Evolutionary conservation across 2,888 invertebrate species (phyloP).

Genomic region (Palloptera scutellata): DNA sequence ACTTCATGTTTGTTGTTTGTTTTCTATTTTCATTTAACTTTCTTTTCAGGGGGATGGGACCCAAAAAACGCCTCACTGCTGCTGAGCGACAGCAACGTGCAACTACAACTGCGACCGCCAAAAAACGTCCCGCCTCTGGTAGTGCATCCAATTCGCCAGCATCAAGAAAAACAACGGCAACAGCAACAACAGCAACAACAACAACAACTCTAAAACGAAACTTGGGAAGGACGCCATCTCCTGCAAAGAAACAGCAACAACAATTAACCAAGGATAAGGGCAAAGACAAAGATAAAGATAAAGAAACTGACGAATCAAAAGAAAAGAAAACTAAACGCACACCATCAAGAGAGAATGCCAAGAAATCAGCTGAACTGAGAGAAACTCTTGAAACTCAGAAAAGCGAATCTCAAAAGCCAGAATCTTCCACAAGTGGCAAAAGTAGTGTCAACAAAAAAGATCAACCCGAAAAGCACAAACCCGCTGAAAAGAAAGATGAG

Average conservation of each 20-base stretch:
- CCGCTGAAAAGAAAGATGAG: constrained; percentile 52
- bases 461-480: background rate
- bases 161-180: constrained; percentile 37
- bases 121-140: constrained; percentile 47
- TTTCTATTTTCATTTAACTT: constrained; percentile 3
- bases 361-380: constrained; percentile 22
- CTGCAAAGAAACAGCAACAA: constrained; percentile 35
- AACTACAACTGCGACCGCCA: constrained; percentile 41
- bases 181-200: constrained; percentile 28
- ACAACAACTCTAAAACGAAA: constrained; percentile 20
- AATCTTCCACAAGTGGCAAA: constrained; percentile 14
- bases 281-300: constrained; percentile 29
- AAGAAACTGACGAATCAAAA: constrained; percentile 24
- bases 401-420: constrained; percentile 22
- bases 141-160: constrained; percentile 42
- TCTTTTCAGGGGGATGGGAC: constrained; percentile 54
- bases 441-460: constrained; percentile 4
- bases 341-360: constrained; percentile 37
- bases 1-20: background rate
- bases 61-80: constrained; percentile 59
- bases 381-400: constrained; percentile 15
- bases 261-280: constrained; percentile 28
- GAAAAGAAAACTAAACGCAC: constrained; percentile 37
- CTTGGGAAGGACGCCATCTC: constrained; percentile 16
- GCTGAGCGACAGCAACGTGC: constrained; percentile 58